These are phyloP conservation scores for Mustela lutreola DNA, from an alignment of 2,113 vertebrate species.

Conservation along the genomic window DNA sequence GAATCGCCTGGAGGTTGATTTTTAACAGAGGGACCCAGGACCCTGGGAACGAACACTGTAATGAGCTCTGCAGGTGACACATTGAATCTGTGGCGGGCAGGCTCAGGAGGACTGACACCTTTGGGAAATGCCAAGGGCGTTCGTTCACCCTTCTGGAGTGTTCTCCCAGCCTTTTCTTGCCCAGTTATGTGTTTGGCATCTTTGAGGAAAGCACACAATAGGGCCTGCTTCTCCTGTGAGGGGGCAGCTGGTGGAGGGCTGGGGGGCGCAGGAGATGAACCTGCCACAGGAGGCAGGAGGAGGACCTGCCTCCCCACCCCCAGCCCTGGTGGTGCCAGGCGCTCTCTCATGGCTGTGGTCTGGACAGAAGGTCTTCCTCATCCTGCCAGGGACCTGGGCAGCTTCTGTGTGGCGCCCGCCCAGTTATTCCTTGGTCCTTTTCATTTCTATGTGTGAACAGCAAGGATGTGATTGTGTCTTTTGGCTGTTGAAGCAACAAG, in stretches of 20 bases:
- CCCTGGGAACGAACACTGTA: too few relatives aligned
- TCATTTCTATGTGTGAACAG: rapidly evolving
- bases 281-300: too few relatives aligned
- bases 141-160: neutral
- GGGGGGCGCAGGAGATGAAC: neutral
- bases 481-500: neutral
- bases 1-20: neutral
- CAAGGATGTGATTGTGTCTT: neutral
- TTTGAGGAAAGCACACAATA: neutral
- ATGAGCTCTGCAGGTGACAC: neutral
- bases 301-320: neutral
- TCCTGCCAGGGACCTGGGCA: rapidly evolving
- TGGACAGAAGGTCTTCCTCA: neutral
- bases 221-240: rapidly evolving
- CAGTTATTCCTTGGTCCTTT: rapidly evolving
- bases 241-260: rapidly evolving
- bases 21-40: neutral
- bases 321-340: neutral
- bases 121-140: neutral
- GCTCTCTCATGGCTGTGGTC: neutral
- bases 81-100: neutral
- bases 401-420: neutral
- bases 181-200: neutral
- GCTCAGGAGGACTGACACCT: neutral
- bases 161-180: neutral